Percentiles rank a stretch among this genome's conserved stretches.
Evolutionary conservation across 1,140 invertebrate genomes (phyloP).

Genomic region (Hetaerina americana): DNA sequence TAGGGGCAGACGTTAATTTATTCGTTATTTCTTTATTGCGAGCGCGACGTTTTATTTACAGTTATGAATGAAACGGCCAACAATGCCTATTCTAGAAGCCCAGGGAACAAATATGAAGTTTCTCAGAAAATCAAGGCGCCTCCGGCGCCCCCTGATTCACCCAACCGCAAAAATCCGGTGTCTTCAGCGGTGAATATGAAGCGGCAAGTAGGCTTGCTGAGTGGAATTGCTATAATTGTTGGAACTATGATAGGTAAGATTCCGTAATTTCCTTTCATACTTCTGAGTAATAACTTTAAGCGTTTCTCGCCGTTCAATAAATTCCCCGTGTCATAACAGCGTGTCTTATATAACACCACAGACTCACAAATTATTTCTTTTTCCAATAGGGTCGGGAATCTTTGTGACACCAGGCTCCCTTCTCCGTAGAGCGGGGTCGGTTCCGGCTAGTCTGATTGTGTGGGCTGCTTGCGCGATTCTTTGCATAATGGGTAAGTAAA

Average conservation of each 20-base stretch:
- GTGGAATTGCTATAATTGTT: not conserved
- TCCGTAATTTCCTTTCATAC: too few species aligned
- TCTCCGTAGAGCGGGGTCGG: slow-evolving; percentile 32
- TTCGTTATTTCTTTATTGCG: too few species aligned
- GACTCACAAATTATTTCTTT: not conserved
- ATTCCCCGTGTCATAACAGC: not conserved
- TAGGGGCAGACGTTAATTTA: too few species aligned
- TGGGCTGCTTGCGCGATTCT: slow-evolving; percentile 37
- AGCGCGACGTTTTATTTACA: too few species aligned
- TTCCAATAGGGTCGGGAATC: slow-evolving; percentile 33
- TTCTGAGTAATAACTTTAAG: not conserved
- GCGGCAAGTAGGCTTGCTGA: not conserved
- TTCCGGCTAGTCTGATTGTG: slow-evolving; percentile 36
- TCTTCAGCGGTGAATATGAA: not conserved
- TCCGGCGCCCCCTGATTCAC: too few species aligned
- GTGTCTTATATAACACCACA: not conserved
- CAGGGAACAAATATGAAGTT: too few species aligned
- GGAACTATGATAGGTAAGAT: not conserved
- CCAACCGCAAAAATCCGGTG: not conserved
- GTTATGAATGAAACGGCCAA: too few species aligned
- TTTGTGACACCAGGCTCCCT: slow-evolving; percentile 41
- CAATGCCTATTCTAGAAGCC: too few species aligned
- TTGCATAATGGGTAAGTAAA: slow-evolving; percentile 30
- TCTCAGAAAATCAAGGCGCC: too few species aligned
- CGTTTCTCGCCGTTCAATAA: not conserved